These are phyloP conservation scores for Selenia dentaria DNA, from an alignment of 2,888 invertebrate genomes.

Conservation along the genomic window DNA sequence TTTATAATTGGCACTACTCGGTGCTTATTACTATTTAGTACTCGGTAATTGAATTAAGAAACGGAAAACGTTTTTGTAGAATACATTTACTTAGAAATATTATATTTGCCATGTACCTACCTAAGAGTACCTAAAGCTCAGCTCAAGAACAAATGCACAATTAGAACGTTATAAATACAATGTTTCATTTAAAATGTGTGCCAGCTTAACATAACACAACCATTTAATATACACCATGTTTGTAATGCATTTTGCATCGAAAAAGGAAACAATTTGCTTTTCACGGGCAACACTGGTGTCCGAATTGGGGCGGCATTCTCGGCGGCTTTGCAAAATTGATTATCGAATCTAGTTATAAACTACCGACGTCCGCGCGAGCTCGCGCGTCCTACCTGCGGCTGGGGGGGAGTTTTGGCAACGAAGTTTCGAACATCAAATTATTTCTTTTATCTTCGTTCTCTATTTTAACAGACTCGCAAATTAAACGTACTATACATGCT, in stretches of 20 bases:
- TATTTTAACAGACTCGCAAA: conserved; percentile 11
- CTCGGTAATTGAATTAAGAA: conserved; percentile 11
- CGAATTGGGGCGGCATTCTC: conserved; percentile 40
- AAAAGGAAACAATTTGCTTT: no score
- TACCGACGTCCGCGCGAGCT: conserved; percentile 53
- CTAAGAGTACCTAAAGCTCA: no score
- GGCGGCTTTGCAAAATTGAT: conserved; percentile 71
- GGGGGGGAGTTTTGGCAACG: conserved; percentile 42
- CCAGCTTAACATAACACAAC: no score
- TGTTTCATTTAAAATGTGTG: no score
- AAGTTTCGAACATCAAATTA: conserved; percentile 18
- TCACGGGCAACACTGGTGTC: conserved; percentile 40
- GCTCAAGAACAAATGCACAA: no score
- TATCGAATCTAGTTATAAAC: conserved; percentile 81
- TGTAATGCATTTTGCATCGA: no score
- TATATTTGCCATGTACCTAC: no score
- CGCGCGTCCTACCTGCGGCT: conserved; percentile 52
- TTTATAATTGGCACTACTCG: conserved; percentile 10
- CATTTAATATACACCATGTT: no score
- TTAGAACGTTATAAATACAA: no score
- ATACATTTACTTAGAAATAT: no score
- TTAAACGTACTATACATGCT: neutral
- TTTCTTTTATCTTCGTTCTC: conserved; percentile 5
- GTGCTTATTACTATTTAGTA: conserved; percentile 1
- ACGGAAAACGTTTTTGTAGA: conserved; percentile 4